These are phyloP conservation scores for Drosophila nebulosa DNA, from an alignment of 1,140 invertebrate species.

Conservation along the genomic window DNA sequence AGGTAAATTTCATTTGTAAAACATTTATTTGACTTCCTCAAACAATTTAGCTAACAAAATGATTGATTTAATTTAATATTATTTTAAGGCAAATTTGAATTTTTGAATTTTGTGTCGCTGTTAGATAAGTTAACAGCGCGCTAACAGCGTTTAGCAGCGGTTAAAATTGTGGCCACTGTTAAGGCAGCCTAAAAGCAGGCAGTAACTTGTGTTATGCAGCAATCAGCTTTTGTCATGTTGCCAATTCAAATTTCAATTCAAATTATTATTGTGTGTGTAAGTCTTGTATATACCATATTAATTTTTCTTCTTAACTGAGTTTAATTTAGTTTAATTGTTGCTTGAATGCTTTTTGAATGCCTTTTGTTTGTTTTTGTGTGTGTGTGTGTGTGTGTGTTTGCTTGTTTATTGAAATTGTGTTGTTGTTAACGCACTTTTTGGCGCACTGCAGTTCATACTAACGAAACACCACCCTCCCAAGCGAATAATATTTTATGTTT, in stretches of 20 bases:
- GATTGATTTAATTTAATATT: no score
- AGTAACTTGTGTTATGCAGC: background rate
- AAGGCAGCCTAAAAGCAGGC: background rate
- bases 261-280: background rate
- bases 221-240: background rate
- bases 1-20: no score
- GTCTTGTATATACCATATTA: no score
- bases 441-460: conserved; percentile 80
- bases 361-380: conserved; percentile 23
- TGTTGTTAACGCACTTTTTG: conserved; percentile 70
- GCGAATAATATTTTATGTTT: conserved; percentile 36
- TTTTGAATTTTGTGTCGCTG: background rate
- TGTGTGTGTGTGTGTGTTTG: conserved; percentile 10
- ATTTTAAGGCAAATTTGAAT: no score
- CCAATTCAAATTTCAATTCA: background rate
- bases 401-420: conserved; percentile 48
- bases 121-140: background rate
- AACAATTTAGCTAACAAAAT: no score
- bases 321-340: conserved; percentile 10
- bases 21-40: no score
- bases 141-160: background rate
- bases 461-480: conserved; percentile 81
- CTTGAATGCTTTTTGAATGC: conserved; percentile 54
- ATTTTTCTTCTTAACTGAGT: background rate
- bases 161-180: background rate